phyloP scores from a whole-genome alignment of 2,797 vertebrate genomes.

The Danio choprae region DNA sequence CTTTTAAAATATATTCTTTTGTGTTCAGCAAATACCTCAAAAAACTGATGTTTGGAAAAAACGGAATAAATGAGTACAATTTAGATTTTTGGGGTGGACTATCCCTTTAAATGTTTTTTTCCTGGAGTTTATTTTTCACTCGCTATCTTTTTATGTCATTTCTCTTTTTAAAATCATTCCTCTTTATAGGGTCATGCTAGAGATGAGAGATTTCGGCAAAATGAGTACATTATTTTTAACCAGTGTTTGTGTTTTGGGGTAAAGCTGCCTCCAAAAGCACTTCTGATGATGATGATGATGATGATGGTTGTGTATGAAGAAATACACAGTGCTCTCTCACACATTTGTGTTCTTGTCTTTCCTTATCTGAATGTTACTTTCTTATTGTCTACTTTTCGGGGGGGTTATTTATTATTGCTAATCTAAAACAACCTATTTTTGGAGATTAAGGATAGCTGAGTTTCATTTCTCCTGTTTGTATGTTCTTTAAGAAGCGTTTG shows the following conservation, averaged over 20 bases:
- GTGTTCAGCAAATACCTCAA: too few species aligned
- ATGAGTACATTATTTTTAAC: slow-evolving; percentile 34
- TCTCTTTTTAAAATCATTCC: not conserved
- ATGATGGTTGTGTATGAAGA: slow-evolving; percentile 18
- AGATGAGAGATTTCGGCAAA: not conserved
- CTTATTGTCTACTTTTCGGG: not conserved
- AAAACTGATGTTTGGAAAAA: too few species aligned
- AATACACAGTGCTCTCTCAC: slow-evolving; percentile 20
- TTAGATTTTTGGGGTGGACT: too few species aligned
- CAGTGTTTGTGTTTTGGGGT: slow-evolving; percentile 45
- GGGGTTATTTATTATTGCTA: not conserved
- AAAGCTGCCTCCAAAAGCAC: slow-evolving; percentile 68
- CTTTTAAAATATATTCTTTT: too few species aligned
- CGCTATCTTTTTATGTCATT: not conserved
- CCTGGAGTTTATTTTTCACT: not conserved
- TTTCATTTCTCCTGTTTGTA: not conserved
- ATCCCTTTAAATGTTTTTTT: not conserved
- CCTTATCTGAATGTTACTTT: not conserved
- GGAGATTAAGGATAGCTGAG: not conserved
- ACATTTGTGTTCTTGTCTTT: not conserved
- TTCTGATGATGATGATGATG: slow-evolving; percentile 1
- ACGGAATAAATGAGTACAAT: too few species aligned
- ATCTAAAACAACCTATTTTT: not conserved
- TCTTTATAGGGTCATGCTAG: not conserved
- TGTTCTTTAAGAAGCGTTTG: not conserved